These are phyloP conservation scores for Caenorhabditis remanei DNA, from an alignment of 1,140 invertebrate species.

Conservation along the genomic window DNA sequence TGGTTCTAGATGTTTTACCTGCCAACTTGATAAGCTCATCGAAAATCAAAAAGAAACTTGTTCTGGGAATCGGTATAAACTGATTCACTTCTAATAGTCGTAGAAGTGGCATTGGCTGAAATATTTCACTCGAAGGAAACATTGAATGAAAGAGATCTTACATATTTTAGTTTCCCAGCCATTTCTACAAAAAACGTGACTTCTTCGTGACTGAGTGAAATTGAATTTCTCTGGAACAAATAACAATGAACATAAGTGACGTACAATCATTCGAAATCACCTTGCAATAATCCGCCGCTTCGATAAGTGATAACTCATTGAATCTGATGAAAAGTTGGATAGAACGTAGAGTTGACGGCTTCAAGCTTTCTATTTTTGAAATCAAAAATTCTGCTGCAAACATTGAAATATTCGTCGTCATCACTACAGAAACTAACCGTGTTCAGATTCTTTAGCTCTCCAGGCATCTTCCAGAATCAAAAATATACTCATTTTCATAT, in stretches of 20 bases:
- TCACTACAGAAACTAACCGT: neutral
- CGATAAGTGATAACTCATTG: neutral
- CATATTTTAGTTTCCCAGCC: slow-evolving; percentile 38
- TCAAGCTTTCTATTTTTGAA: slow-evolving; percentile 10
- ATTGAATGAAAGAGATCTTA: neutral
- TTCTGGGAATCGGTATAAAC: slow-evolving; percentile 3
- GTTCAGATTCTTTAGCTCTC: neutral
- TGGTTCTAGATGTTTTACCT: neutral
- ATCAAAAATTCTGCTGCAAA: slow-evolving; percentile 18
- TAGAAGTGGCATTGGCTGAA: slow-evolving; percentile 22
- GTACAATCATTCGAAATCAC: neutral
- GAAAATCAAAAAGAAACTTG: slow-evolving; percentile 5
- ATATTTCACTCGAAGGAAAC: neutral
- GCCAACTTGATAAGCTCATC: slow-evolving; percentile 38
- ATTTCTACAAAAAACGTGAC: neutral
- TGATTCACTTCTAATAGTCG: slow-evolving; percentile 13
- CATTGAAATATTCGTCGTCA: neutral
- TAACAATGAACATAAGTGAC: neutral
- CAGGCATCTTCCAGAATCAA: slow-evolving; percentile 21
- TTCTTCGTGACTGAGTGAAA: neutral
- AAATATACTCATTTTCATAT: slow-evolving; percentile 46
- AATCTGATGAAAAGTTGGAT: slow-evolving; percentile 36
- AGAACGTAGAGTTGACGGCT: slow-evolving; percentile 10
- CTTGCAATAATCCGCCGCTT: slow-evolving; percentile 30
- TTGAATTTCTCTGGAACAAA: slow-evolving; percentile 10